Evolutionary conservation across 2,113 vertebrate species (phyloP), one percentile per base, ranked within the genome.

Genomic region (Girardinichthys multiradiatus): DNA sequence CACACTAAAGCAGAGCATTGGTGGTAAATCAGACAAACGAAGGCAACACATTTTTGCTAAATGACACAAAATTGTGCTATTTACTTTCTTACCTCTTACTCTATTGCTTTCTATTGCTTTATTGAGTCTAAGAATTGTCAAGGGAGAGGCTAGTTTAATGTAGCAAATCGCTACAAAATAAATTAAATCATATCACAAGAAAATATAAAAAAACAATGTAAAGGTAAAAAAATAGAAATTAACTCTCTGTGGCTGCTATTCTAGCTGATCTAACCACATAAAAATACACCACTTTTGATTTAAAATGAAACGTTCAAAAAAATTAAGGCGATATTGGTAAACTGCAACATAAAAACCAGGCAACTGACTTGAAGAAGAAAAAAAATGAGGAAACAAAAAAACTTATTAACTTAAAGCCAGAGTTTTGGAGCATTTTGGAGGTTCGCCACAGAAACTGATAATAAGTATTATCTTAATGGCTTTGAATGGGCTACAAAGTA

Each of bases 91-190:
- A 91, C 92, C 93, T 94, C 93, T 80, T 82, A 59, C 90, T 89
- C 96, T 98, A 98, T 97, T 98, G 96, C 96, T 97, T 97, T 95
- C 93, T 94, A 93, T 92, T 94, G 90, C 93, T 90, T 90, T 79
- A 81, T 85, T 79, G 65, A 81, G 81, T 88, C 78, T 84, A 24
- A 75, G 74, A 86, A 29, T 13, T 28, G 64, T 30, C 33, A n/a
- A 48, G 70, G 68, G 24, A 17, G 33, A 24, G 24, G 37, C 37
- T 57, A 31, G 59, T 80, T 70, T 58, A 74, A 64, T 26, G 29
- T 71, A 89, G 79, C 64, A 68, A 79, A 80, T 81, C 21, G 86
- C 82, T 90, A 93, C 91, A 81, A 84, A 95, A 91, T 84, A 93
- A 92, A 93, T 88, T 89, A 86, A 90, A 86, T 39, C 48, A 77